phyloP scores from a whole-genome alignment of 2,797 vertebrate species.

The Coreius guichenoti region DNA sequence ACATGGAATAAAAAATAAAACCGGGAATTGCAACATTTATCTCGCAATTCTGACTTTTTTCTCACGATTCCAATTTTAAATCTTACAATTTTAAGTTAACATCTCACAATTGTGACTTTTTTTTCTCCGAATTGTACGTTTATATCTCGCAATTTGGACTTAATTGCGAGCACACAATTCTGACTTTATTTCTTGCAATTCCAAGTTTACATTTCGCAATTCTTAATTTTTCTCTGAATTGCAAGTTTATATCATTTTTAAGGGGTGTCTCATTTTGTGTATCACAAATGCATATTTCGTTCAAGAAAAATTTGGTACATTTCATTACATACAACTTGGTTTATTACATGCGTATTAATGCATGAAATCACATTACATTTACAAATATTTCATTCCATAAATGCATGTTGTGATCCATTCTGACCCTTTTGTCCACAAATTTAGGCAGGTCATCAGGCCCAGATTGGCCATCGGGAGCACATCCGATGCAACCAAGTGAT shows the following conservation, averaged over 20 bases:
- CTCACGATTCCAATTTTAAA: not conserved
- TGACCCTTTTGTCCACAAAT: not conserved
- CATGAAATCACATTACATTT: not conserved
- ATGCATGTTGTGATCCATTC: not conserved
- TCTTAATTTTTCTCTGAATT: not conserved
- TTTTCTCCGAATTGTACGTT: not conserved
- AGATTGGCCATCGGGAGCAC: not conserved
- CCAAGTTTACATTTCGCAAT: not conserved
- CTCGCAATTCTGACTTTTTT: not conserved
- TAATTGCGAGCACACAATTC: not conserved
- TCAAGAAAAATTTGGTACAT: not conserved
- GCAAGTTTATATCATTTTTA: not conserved
- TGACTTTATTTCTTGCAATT: not conserved
- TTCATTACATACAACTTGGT: not conserved
- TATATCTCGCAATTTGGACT: not conserved
- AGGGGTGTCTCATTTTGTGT: not conserved
- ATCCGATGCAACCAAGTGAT: not conserved
- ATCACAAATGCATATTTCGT: not conserved
- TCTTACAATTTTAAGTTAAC: not conserved
- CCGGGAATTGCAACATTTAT: not conserved
- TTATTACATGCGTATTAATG: not conserved
- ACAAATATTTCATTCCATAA: not conserved
- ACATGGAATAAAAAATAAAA: not conserved
- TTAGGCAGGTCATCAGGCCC: too few relatives aligned
- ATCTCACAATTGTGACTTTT: not conserved